Evolutionary conservation across 2,113 vertebrate species (phyloP), one percentile per base, ranked within the genome.

Genomic region (Shinisaurus crocodilurus): DNA sequence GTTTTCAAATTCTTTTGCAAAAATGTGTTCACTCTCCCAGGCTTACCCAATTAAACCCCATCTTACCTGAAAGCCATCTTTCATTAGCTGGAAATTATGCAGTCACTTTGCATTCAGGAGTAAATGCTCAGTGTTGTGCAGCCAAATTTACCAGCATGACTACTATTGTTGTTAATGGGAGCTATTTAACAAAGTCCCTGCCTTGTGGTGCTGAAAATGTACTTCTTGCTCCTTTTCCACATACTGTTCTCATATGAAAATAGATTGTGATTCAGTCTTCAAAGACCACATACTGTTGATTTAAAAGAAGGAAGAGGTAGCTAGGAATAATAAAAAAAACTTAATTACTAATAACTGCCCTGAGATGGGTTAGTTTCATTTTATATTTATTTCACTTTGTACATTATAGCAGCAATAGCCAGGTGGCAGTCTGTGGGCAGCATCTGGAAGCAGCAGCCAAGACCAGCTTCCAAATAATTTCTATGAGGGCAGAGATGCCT

Each of bases 91-190:
- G 95, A 94, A 88, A 84, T 92, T 92, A 76, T 69, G 37, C 60
- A 67, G 45, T 84, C 92, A 27, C 91, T 94, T 94, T 91, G 93
- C 89, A 95, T 91, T 95, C 95, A 89, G 91, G 90, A 96, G 89
- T 89, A 92, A 95, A 94, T 90, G 93, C 92, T 92, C 93, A 96
- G 12, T 86, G 91, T 91, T 90, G 94, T 94, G 93, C 89, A 95
- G 88, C 93, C 86, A 94, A 95, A 95, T 96, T 96, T 95, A 95
- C 77, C 96, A 96, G 95, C 95, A 96, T 91, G 95, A 96, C 75
- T 85, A 92, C 94, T 89, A 90, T 93, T 96, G 94, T 95, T 67
- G 85, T 83, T 43, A 91, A 90, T 83, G 86, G 90, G 88, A 95
- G 88, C 93, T 90, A 93, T 88, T 90, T 93, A 95, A 95, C 89